Evolutionary conservation across 2,797 vertebrate genomes (phyloP).

Genomic region (Urophycis tenuis): DNA sequence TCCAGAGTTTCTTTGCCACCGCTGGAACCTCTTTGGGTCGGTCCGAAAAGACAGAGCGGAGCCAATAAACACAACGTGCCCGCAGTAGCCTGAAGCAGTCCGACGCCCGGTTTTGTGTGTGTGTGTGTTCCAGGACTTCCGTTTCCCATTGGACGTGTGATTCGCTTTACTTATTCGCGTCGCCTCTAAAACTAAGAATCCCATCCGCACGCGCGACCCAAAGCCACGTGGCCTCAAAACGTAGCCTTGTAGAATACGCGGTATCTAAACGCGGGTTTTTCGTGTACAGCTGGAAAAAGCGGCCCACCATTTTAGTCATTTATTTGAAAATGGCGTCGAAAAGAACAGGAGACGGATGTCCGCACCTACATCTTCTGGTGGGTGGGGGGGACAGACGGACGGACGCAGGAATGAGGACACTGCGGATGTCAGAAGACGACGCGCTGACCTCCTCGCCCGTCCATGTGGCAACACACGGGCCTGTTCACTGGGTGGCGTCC

Average conservation of each 20-base stretch:
- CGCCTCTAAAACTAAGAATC: neutral
- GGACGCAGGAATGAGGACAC: neutral
- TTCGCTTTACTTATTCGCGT: neutral
- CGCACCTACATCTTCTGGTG: neutral
- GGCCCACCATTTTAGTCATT: conserved; percentile 51
- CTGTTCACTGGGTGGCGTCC: neutral
- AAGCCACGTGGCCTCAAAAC: neutral
- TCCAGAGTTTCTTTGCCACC: conserved; percentile 16
- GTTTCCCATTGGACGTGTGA: neutral
- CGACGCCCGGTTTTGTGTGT: neutral
- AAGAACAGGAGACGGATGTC: conserved; percentile 33
- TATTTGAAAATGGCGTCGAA: conserved; percentile 57
- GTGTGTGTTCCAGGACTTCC: neutral
- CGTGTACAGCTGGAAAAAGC: conserved; percentile 14
- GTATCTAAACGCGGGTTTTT: neutral
- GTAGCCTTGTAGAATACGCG: neutral
- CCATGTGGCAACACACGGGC: neutral
- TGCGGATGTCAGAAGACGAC: neutral
- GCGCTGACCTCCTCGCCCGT: too few relatives aligned
- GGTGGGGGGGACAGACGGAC: neutral
- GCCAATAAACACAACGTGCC: neutral
- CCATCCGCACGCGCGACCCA: neutral
- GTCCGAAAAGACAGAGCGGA: neutral
- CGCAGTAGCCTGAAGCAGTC: neutral
- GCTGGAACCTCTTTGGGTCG: neutral